phyloP scores from a whole-genome alignment of 2,113 vertebrate species.

The Andinoacara biseriatus region DNA sequence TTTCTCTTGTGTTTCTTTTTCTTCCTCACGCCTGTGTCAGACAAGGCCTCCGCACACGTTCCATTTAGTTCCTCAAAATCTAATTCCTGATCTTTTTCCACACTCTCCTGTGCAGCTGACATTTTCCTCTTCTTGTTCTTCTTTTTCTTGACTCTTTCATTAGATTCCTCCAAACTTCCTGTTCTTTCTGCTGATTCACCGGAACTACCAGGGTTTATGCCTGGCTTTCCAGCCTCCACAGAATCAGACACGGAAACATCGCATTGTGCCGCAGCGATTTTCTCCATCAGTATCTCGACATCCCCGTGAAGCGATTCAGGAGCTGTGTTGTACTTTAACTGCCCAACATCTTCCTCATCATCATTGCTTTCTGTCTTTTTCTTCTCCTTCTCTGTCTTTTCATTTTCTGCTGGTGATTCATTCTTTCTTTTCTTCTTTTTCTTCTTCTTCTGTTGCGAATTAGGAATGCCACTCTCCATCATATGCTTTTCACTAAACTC shows the following conservation, averaged over 20 bases:
- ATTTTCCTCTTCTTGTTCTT: conserved; percentile 30
- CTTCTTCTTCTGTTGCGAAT: not conserved
- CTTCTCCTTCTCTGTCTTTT: not conserved
- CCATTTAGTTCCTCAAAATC: not conserved
- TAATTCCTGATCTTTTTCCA: not conserved
- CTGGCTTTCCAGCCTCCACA: not conserved
- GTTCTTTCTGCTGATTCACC: conserved; percentile 23
- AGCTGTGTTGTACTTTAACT: not conserved
- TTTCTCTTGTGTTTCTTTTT: conserved; percentile 26
- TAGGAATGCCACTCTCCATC: not conserved
- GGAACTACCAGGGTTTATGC: not conserved
- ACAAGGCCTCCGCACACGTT: not conserved
- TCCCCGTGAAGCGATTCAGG: not conserved
- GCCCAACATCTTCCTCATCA: not conserved
- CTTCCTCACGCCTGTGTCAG: not conserved
- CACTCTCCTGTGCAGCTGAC: not conserved
- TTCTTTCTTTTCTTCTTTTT: conserved; percentile 16
- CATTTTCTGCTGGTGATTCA: not conserved
- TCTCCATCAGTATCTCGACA: not conserved
- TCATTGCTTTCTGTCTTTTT: not conserved
- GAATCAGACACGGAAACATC: conserved; percentile 32
- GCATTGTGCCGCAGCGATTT: not conserved
- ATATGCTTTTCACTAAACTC: not conserved
- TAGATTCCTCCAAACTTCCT: not conserved
- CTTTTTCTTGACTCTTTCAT: conserved; percentile 12